Percentiles rank a stretch among this genome's conserved stretches.
Evolutionary conservation across 2,888 invertebrate species (phyloP).

Genomic region (Orthosia cruda): DNA sequence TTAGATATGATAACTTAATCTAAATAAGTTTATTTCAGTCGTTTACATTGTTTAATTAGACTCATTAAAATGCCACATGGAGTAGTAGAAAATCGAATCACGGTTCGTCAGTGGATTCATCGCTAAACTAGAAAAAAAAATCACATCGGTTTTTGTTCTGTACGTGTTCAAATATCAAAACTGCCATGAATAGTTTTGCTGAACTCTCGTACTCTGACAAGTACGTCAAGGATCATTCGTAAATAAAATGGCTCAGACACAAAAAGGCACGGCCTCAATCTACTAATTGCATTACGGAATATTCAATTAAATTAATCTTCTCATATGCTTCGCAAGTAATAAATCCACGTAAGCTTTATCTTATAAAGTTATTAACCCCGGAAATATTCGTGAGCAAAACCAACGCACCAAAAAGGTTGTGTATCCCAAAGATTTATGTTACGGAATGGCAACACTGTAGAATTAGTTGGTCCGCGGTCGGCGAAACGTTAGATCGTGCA

Average conservation of each 20-base stretch:
- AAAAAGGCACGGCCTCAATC: too few species aligned
- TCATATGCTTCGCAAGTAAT: slow-evolving; percentile 24
- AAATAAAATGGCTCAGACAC: too few species aligned
- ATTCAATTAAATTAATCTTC: too few species aligned
- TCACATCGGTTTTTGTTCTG: too few species aligned
- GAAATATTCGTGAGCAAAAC: slow-evolving; percentile 58
- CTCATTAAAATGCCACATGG: slow-evolving; percentile 21
- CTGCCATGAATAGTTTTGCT: slow-evolving; percentile 36
- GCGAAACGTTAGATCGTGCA: slow-evolving; percentile 57
- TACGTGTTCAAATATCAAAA: slow-evolving; percentile 55
- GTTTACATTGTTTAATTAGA: slow-evolving; percentile 11
- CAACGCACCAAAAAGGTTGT: slow-evolving; percentile 52
- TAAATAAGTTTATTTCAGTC: slow-evolving; percentile 14
- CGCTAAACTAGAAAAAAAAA: too few species aligned
- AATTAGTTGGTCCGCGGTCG: slow-evolving; percentile 66
- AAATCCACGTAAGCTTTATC: slow-evolving; percentile 39
- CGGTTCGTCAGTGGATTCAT: too few species aligned
- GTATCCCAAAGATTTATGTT: slow-evolving; percentile 64
- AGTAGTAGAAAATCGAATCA: slow-evolving; percentile 32
- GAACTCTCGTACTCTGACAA: slow-evolving; percentile 15
- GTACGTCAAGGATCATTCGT: slow-evolving; percentile 41
- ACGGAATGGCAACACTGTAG: slow-evolving; percentile 59
- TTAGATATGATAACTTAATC: not conserved
- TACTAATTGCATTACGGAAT: too few species aligned
- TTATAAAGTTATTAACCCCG: too few species aligned